A percentile compares a stretch with the other conserved stretches of the same genome.
phyloP scores from a whole-genome alignment of 2,797 vertebrate species.

The Dicrostonyx torquatus region DNA sequence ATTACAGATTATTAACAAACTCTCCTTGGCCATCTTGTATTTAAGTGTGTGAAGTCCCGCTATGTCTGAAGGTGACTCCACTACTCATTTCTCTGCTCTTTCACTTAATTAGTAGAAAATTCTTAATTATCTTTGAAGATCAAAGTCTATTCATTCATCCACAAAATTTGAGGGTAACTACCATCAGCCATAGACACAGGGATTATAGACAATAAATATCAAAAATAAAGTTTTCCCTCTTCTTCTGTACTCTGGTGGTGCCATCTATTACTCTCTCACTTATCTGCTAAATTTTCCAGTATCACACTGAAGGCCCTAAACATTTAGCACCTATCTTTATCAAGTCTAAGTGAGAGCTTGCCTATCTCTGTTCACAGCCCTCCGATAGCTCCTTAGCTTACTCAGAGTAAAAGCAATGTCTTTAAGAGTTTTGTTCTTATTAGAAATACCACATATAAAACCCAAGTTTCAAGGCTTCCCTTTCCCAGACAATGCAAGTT shows the following conservation, averaged over 20 bases:
- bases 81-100: constrained; percentile 9
- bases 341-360: not conserved
- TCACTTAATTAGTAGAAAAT: constrained; percentile 17
- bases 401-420: constrained; percentile 4
- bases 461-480: not conserved
- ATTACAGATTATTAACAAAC: not conserved
- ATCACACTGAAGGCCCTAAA: not conserved
- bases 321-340: not conserved
- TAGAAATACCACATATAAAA: not conserved
- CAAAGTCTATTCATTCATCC: not conserved
- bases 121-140: not conserved
- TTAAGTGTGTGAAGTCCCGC: not conserved
- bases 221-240: not conserved
- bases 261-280: not conserved
- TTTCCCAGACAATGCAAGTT: not conserved
- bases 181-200: not conserved
- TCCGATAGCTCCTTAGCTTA: not conserved
- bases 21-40: not conserved
- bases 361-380: not conserved
- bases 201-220: not conserved
- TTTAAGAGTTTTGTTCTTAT: not conserved
- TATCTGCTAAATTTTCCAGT: constrained; percentile 1
- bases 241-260: not conserved
- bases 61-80: not conserved
- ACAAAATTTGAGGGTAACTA: not conserved